phyloP scores from a whole-genome alignment of 2,113 vertebrate species.

The Emydocephalus ijimae region DNA sequence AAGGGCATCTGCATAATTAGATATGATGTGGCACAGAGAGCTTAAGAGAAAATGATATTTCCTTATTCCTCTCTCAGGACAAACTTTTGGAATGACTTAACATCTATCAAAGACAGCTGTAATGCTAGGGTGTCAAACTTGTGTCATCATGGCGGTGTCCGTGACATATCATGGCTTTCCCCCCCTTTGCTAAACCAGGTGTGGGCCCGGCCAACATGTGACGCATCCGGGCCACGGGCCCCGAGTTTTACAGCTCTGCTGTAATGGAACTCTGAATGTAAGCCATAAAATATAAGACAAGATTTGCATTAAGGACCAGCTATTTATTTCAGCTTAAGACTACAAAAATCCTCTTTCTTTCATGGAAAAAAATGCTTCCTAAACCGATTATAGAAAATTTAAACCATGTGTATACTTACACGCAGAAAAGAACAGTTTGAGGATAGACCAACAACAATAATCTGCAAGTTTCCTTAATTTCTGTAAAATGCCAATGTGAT shows the following conservation, averaged over 20 bases:
- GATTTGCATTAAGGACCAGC: background rate
- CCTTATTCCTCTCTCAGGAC: background rate
- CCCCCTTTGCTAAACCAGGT: too few relatives aligned
- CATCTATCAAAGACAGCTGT: too few relatives aligned
- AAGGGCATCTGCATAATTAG: background rate
- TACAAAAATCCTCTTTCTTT: background rate
- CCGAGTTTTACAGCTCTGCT: too few relatives aligned
- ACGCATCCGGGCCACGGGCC: too few relatives aligned
- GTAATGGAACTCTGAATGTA: background rate
- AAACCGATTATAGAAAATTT: background rate
- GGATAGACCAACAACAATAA: conserved; percentile 44
- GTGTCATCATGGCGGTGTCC: too few relatives aligned
- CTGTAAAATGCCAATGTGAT: conserved; percentile 52
- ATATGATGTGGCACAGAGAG: background rate
- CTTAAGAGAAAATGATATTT: background rate
- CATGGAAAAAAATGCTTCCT: background rate
- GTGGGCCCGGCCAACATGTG: too few relatives aligned
- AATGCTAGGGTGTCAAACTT: too few relatives aligned
- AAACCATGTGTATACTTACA: conserved; percentile 73
- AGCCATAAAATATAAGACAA: background rate
- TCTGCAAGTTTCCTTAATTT: conserved; percentile 62
- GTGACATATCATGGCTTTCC: too few relatives aligned
- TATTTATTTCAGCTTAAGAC: background rate
- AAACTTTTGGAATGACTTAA: background rate
- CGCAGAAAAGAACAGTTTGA: conserved; percentile 75